Base-by-base conservation (phyloP, 2,113 vertebrate genomes). In the Stomatorhinus ivindoensis region DNA sequence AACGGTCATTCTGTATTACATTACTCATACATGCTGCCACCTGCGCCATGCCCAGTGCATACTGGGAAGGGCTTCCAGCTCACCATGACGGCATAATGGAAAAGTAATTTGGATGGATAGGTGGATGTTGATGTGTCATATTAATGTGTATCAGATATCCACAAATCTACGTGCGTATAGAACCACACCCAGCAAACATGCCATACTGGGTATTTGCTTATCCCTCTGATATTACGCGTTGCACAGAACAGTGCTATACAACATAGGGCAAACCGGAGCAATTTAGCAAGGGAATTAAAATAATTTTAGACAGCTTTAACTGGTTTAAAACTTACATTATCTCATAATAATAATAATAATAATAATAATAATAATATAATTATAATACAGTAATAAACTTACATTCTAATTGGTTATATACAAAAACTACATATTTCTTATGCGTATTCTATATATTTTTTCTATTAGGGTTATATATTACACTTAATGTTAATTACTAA, bases 61-160 rank as follows among this genome's bases (percentile, higher is more conserved):
- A 35, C 73, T 80, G 73, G 35, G 35, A 80, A 17, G 35, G 73
- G 35, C 35, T 80, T 4, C 35, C n/a, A 19, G 31, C 35, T 42
- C 73, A 80, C 73, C 73, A 35, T 42, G 35, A 80, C 35, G 1
- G 15, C 17, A 19, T 42, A 76, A 6, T 76, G 31, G 31, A 76
- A 76, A 80, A 42, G 35, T 65, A n/a, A 65, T 65, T 27, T 65
- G 24, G 69, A 76, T 39, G 69, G 69, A 76, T 76, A n/a, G 61
- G 61, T 65, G 61, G 61, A 27, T 65, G 58, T 61, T 61, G 58
- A 61, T 65, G 61, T 69, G 61, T 69, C 61, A 69, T 69, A 69
- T 69, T 69, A 69, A 69, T 69, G 61, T 69, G 61, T 69, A 69
- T 69, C 61, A 69, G 61, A 69, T 69, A 69, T 69, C n/a, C 61